Conservation (phyloP, 1,140 invertebrate genomes). For the Drosophila navojoa region DNA sequence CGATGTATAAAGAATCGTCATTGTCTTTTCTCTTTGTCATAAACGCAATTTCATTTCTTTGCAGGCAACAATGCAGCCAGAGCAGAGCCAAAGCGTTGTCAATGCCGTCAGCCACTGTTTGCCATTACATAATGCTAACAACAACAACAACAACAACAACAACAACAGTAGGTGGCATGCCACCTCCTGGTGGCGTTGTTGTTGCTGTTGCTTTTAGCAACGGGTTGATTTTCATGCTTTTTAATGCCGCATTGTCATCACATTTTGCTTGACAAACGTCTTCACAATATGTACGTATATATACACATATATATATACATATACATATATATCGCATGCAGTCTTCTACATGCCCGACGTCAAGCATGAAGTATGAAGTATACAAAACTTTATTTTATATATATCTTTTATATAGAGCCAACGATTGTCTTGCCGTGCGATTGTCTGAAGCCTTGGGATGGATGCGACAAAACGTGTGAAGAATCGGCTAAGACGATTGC, state of each 20-base stretch:
- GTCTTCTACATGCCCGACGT: too few relatives aligned
- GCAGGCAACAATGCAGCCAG: constrained; percentile 34
- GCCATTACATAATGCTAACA: constrained; percentile 67
- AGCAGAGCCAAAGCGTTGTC: constrained; percentile 35
- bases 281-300: constrained; percentile 15
- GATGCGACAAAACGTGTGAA: constrained; percentile 35
- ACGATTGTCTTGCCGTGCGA: constrained; percentile 27
- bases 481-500: constrained; percentile 19
- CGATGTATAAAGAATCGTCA: constrained; percentile 57
- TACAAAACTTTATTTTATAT: constrained; percentile 19
- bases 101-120: constrained; percentile 61
- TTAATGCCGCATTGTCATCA: constrained; percentile 77
- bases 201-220: constrained; percentile 23
- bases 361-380: constrained; percentile 23
- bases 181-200: constrained; percentile 33
- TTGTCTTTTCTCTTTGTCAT: constrained; percentile 40
- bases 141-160: constrained; percentile 30
- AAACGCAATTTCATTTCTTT: constrained; percentile 61
- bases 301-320: constrained; percentile 17
- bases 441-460: constrained; percentile 15
- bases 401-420: constrained; percentile 14
- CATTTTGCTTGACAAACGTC: constrained; percentile 47
- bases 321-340: too few relatives aligned
- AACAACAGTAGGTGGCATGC: constrained; percentile 36
- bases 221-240: constrained; percentile 61